Conservation (phyloP, 1,140 invertebrate species). For the Trissolcus basalis region DNA sequence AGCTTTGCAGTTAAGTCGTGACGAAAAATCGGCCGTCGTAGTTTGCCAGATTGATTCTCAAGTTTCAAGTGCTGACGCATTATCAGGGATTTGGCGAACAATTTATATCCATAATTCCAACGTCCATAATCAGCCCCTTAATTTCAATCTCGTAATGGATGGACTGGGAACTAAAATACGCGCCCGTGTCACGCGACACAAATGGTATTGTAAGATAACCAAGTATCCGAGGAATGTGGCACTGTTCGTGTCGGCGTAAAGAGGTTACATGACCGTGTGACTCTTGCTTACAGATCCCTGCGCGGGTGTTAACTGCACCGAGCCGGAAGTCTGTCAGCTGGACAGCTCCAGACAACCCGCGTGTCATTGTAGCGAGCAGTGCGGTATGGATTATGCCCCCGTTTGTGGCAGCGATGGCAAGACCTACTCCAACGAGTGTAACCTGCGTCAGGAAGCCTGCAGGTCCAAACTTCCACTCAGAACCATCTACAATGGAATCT, state of each 20-base stretch:
- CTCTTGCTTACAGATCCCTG: slow-evolving; percentile 85
- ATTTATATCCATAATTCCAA: background rate
- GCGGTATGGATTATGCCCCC: slow-evolving; percentile 86
- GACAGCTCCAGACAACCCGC: slow-evolving; percentile 85
- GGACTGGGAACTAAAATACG: slow-evolving; percentile 10
- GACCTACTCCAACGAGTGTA: slow-evolving; percentile 91
- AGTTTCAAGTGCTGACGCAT: too few species aligned
- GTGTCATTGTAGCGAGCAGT: slow-evolving; percentile 87
- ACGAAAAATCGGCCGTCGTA: background rate
- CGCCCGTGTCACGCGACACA: slow-evolving; percentile 13
- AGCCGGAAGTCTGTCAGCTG: slow-evolving; percentile 89
- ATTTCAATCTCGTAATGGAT: slow-evolving; percentile 1
- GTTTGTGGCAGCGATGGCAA: slow-evolving; percentile 91
- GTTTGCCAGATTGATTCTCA: too few species aligned
- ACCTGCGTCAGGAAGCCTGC: slow-evolving; percentile 85
- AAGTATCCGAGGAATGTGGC: too few species aligned
- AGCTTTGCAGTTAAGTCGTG: background rate
- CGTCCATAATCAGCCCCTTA: background rate
- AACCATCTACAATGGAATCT: slow-evolving; percentile 88
- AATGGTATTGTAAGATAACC: background rate
- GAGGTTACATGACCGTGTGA: background rate
- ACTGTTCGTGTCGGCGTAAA: too few species aligned
- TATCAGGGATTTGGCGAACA: too few species aligned
- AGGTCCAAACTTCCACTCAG: slow-evolving; percentile 82
- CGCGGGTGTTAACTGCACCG: slow-evolving; percentile 83